These are phyloP conservation scores for Heteropelma amictum DNA, from an alignment of 2,888 invertebrate species.

Conservation along the genomic window DNA sequence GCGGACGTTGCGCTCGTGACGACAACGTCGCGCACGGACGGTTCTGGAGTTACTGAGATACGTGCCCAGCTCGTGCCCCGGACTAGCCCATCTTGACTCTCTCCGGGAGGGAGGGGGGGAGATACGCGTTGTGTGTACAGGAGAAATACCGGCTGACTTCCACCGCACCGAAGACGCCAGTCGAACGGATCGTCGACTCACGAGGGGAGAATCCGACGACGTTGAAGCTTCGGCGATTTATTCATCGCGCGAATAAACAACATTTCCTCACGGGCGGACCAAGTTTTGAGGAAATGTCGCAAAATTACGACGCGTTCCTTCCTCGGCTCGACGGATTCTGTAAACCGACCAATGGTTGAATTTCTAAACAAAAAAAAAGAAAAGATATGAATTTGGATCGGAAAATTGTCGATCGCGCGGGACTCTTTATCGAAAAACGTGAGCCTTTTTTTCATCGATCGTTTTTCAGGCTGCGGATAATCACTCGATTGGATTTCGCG, in stretches of 20 bases:
- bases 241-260: not conserved
- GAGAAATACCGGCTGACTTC: slow-evolving; percentile 23
- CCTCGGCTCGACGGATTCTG: not conserved
- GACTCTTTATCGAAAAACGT: too few species aligned
- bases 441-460: too few species aligned
- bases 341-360: not conserved
- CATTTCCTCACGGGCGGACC: too few species aligned
- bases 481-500: too few species aligned
- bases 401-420: not conserved
- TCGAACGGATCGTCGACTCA: not conserved
- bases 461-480: too few species aligned
- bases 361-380: not conserved
- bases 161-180: slow-evolving; percentile 4
- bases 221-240: not conserved
- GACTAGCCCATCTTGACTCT: slow-evolving; percentile 34
- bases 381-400: not conserved
- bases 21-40: slow-evolving; percentile 47
- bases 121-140: not conserved
- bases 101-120: not conserved
- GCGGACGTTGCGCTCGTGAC: slow-evolving; percentile 11
- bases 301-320: not conserved
- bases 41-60: slow-evolving; percentile 52
- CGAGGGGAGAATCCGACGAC: not conserved
- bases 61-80: slow-evolving; percentile 9
- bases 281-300: too few species aligned